Percentiles rank a stretch among this genome's conserved stretches.
phyloP scores from a whole-genome alignment of 2,888 invertebrate species.

The Nemotelus nigrinus region DNA sequence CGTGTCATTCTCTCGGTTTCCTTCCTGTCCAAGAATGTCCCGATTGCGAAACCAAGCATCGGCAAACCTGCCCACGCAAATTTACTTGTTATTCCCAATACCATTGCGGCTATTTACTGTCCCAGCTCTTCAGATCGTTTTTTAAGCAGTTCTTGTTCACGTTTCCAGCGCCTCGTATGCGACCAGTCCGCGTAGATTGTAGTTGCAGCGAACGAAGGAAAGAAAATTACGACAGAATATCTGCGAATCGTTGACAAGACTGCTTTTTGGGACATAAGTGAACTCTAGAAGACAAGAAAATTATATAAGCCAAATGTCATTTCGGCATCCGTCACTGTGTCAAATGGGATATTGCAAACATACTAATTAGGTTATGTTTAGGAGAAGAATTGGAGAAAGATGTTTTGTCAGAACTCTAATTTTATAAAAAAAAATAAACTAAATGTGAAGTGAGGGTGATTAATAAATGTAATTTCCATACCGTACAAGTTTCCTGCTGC shows the following conservation, averaged over 20 bases:
- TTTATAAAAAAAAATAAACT: no score
- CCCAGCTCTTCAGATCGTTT: conserved; percentile 2
- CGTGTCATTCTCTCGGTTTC: conserved; percentile 77
- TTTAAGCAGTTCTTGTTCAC: conserved; percentile 53
- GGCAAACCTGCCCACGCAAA: conserved; percentile 69
- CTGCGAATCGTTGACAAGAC: conserved; percentile 66
- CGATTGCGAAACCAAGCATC: conserved; percentile 69
- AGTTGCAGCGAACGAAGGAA: conserved; percentile 71
- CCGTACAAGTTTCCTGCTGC: no score
- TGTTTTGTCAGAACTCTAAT: no score
- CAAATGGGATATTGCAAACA: not conserved
- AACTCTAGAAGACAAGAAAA: conserved; percentile 22
- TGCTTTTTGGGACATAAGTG: conserved; percentile 56
- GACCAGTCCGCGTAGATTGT: conserved; percentile 78
- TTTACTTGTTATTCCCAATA: conserved; percentile 69
- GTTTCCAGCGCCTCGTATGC: conserved; percentile 79
- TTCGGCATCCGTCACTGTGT: not conserved
- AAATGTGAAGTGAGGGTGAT: no score
- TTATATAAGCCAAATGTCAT: conserved; percentile 18
- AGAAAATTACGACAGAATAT: conserved; percentile 74
- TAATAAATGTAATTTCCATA: no score
- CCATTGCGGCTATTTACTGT: conserved; percentile 54
- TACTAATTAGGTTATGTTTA: not conserved
- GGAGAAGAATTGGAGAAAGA: no score
- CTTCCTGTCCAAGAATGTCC: conserved; percentile 72